Base-by-base conservation (phyloP, 2,888 invertebrate species). In the Drosophila ustulata region DNA sequence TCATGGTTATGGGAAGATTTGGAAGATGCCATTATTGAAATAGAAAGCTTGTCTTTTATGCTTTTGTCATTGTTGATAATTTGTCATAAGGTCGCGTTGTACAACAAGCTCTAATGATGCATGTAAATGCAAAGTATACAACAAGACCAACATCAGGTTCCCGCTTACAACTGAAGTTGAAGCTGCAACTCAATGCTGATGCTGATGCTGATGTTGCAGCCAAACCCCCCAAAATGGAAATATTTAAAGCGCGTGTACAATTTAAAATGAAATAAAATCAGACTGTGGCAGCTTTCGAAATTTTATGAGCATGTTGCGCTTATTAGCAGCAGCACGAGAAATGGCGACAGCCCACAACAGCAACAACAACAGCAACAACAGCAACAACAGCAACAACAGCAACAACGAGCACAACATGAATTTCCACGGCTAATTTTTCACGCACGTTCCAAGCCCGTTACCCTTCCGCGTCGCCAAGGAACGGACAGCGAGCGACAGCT, bases 361-460 rank as follows among this genome's bases (percentile, higher is more conserved):
- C 66, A 69, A 66, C 68, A 73, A 49, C 61, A 75, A 63, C 66
- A 59, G 11, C 67, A 78, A 58, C 66, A 75, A 1, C 18, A 18
- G 18, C 18, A 18, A 47, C 65, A 70, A 62, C 63, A 70, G n/a
- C n/a, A n/a, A n/a, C n/a, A n/a, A n/a, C n/a, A n/a, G 71, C 66
- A 75, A 73, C 64, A 61, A 58, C 66, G 66, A 41, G 13, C 62
- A 46, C 73, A 81, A 88, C 84, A 84, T 69, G 76, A 87, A 81
- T 87, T 83, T 83, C 81, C 87, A 84, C 87, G 78, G 84, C 81
- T 84, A 87, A 84, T 81, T 87, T 84, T 89, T 89, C 88, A 89
- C 85, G 71, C 80, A 73, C 65, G 66, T 63, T 71, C 70, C 76
- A 75, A 56, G 55, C 67, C 66, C 71, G 69, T 58, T 72, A 50